Base-by-base conservation (phyloP, 2,888 invertebrate genomes). In the Drosophila nr. fundita region DNA sequence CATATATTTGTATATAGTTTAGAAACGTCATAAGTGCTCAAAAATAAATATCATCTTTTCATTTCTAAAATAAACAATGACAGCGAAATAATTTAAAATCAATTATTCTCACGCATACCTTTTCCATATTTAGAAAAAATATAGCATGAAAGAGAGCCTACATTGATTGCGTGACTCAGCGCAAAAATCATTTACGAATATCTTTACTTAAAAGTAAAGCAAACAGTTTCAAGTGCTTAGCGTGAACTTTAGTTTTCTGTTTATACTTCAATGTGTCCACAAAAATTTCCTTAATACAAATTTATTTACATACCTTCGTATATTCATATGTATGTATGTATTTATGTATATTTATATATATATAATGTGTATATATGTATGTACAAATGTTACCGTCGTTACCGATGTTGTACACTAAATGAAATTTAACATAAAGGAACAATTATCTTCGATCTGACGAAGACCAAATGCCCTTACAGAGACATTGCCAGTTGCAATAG, bases 1-100 rank as follows among this genome's bases (percentile, higher is more conserved):
- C 50, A 42, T 53, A 21, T 18, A 36, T 34, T 24, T 34, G 15
- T 50, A 61, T 62, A 53, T 74, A 66, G 70, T 38, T 75, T 63
- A 71, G 57, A 71, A 79, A 63, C 65, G 66, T 75, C 73, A 73
- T 68, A 70, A 68, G 70, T 66, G 66, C 55, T 71, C 75, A 78
- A 73, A 76, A 78, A 72, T 68, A 72, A 76, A 84, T 80, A 87
- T 87, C 85, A 86, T 85, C 73, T 84, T 84, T 78, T 78, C 79
- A 89, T 87, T 89, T 84, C 70, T 87, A 63, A 78, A 82, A 74
- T 70, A 89, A 87, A 87, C 86, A 87, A 87, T 87, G 86, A 87
- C 86, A 82, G 59, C 68, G 73, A 81, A 77, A 87, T 85, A 82
- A 87, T 87, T 73, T 72, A 71, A 84, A 87, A 87, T 89, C 85